Evolutionary conservation across 2,113 vertebrate species (phyloP).

Genomic region (Cacatua alba): DNA sequence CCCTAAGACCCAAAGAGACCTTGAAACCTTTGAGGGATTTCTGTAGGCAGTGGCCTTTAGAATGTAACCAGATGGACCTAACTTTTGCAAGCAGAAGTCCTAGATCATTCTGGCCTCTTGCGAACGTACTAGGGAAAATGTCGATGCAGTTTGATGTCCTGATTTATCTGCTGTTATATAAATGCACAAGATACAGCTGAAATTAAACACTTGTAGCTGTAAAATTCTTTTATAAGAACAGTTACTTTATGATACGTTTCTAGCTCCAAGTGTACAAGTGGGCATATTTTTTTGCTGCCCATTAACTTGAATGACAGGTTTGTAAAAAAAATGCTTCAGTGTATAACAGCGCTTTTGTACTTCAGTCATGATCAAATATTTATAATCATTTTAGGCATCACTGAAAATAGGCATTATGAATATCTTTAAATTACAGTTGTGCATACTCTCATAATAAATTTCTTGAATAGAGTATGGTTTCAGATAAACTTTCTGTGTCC

Average conservation of each 20-base stretch:
- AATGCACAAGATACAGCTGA: background rate
- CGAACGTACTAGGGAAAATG: background rate
- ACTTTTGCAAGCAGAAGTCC: background rate
- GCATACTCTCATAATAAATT: background rate
- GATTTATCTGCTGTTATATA: background rate
- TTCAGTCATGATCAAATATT: background rate
- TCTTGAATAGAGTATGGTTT: background rate
- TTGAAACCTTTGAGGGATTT: background rate
- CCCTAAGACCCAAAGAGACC: background rate
- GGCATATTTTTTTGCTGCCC: background rate
- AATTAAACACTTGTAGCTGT: background rate
- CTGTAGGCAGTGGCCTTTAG: background rate
- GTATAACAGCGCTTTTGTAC: background rate
- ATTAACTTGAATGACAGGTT: background rate
- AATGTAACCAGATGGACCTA: background rate
- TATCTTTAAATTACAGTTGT: background rate
- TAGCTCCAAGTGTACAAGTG: background rate
- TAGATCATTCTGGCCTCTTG: background rate
- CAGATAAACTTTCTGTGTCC: background rate
- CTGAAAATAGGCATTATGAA: background rate
- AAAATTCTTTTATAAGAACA: background rate
- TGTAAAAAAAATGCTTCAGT: background rate
- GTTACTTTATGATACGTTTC: background rate
- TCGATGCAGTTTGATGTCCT: background rate
- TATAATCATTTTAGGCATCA: background rate